phyloP scores from a whole-genome alignment of 1,140 invertebrate species.

The Diuraphis noxia region DNA sequence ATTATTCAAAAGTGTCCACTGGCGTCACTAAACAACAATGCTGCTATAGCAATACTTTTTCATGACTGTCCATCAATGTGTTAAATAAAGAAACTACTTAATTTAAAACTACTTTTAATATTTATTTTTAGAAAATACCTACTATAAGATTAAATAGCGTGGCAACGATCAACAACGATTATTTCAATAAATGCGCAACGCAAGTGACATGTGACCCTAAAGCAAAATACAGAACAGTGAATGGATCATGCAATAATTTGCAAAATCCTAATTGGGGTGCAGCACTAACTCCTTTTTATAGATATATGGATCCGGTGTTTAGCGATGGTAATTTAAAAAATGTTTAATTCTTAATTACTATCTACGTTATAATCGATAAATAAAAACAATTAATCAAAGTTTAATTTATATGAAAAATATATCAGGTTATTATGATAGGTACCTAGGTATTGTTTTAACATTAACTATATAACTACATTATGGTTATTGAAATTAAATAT shows the following conservation, averaged over 20 bases:
- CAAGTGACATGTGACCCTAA: background rate
- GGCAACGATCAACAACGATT: conserved; percentile 27
- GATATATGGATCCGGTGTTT: conserved; percentile 74
- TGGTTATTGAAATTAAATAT: too few species aligned
- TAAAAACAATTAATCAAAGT: background rate
- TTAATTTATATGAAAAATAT: too few species aligned
- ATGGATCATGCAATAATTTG: conserved; percentile 83
- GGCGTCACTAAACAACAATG: too few species aligned
- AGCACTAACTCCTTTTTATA: conserved; percentile 74
- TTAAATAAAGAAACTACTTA: background rate
- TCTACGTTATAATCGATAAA: background rate
- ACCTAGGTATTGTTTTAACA: background rate
- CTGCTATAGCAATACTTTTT: too few species aligned
- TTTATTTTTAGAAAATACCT: background rate
- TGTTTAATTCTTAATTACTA: background rate
- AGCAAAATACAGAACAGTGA: conserved; percentile 68
- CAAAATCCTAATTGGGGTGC: conserved; percentile 71
- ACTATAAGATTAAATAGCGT: background rate
- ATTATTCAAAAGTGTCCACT: too few species aligned
- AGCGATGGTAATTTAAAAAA: conserved; percentile 67
- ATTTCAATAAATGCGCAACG: conserved; percentile 6
- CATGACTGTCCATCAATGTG: too few species aligned
- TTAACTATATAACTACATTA: background rate
- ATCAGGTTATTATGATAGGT: background rate
- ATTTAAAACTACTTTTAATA: background rate